These are phyloP conservation scores for Globicephala melas DNA, from an alignment of 2,113 vertebrate genomes.

Conservation along the genomic window DNA sequence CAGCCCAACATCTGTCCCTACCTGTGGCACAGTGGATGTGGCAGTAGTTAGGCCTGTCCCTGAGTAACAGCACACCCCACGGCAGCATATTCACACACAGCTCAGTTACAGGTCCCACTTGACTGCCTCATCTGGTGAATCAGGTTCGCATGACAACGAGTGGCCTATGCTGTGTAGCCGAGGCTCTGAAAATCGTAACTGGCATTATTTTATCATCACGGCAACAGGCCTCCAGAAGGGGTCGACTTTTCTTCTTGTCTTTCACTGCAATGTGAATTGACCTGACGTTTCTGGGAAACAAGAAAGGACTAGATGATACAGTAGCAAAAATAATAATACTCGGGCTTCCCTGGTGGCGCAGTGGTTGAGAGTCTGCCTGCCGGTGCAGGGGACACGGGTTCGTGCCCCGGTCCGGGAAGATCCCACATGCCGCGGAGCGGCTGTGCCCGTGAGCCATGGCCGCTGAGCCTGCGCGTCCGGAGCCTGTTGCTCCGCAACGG, in stretches of 20 bases:
- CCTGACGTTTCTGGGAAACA: not conserved
- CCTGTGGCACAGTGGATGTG: not conserved
- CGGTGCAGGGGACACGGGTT: too few relatives aligned
- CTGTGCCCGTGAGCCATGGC: too few relatives aligned
- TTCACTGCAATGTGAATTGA: not conserved
- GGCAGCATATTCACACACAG: not conserved
- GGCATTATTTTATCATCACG: not conserved
- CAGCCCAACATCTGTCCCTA: not conserved
- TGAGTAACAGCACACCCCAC: not conserved
- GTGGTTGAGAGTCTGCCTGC: too few relatives aligned
- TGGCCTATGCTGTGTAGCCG: not conserved
- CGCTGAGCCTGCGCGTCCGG: too few relatives aligned
- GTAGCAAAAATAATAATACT: not conserved
- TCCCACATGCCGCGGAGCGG: too few relatives aligned
- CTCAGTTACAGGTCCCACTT: not conserved
- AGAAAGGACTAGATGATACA: not conserved
- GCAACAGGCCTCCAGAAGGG: not conserved
- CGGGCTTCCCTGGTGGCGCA: not conserved
- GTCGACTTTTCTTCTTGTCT: not conserved
- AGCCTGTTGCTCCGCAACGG: too few relatives aligned
- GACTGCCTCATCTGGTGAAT: not conserved
- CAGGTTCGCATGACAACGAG: not conserved
- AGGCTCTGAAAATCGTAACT: not conserved
- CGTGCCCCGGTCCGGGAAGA: too few relatives aligned
- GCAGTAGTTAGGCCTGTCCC: not conserved